Evolutionary conservation across 2,888 invertebrate species (phyloP).

Genomic region (Hyles lineata): DNA sequence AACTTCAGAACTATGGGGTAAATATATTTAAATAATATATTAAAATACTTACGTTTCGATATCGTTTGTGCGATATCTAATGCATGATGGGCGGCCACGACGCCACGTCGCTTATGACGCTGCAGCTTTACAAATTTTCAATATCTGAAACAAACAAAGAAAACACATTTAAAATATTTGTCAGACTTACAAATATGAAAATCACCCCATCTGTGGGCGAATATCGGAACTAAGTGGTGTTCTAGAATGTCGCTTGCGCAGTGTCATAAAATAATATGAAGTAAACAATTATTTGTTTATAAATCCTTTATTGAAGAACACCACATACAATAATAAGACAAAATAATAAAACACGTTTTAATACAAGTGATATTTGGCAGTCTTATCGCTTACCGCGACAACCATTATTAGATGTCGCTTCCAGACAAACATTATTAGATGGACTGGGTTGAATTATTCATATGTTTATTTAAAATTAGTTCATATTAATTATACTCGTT

Average conservation of each 20-base stretch:
- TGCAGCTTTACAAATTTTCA: constrained; percentile 53
- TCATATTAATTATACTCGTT: neutral
- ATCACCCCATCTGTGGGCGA: neutral
- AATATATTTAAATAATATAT: constrained; percentile 12
- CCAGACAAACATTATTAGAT: too few relatives aligned
- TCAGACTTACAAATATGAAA: neutral
- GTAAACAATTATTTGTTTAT: neutral
- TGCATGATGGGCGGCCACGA: constrained; percentile 72
- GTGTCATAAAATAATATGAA: neutral
- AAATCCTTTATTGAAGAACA: too few relatives aligned
- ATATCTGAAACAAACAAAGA: constrained; percentile 29
- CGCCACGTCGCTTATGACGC: constrained; percentile 55
- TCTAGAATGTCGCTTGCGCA: neutral
- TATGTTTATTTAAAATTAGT: neutral
- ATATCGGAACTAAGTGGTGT: neutral
- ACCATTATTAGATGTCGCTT: too few relatives aligned
- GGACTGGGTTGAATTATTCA: too few relatives aligned
- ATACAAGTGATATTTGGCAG: too few relatives aligned
- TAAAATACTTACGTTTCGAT: constrained; percentile 78
- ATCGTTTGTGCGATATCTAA: constrained; percentile 82
- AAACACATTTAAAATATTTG: neutral
- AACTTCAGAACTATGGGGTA: too few relatives aligned
- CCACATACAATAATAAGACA: too few relatives aligned
- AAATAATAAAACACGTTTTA: too few relatives aligned
- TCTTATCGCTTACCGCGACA: too few relatives aligned